Evolutionary conservation across 2,113 vertebrate species (phyloP), one percentile per base, ranked within the genome.

Genomic region (Prietella phreatophila): DNA sequence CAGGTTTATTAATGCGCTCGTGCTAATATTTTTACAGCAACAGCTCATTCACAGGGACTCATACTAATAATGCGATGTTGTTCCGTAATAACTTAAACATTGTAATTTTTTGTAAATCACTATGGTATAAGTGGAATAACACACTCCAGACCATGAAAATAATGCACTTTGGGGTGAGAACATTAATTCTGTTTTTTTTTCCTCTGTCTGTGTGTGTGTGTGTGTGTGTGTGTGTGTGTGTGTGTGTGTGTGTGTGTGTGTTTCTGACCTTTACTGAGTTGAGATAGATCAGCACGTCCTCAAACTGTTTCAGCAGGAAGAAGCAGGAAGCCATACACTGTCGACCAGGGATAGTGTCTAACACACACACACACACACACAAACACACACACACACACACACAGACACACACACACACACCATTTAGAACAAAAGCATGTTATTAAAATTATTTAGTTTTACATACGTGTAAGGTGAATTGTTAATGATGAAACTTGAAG

Each of bases 271-370:
- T 99, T 93, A 99, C 96, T 39, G 98, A 99, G 94, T 99, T 97
- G 90, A 99, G 97, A 94, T 99, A 99, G 88, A 98, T 96, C 89
- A 99, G 95, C 76, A 99, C 98, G 88, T 99, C 98, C 91, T 96
- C 96, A 96, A 99, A 99, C 87, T 98, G 96, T 86, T 94, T 97
- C 85, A 98, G 94, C 86, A 99, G 96, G 93, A 99, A 99, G 94
- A 98, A 99, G 91, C 96, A 98, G 80, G 98, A 97, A 60, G 98
- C 97, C 98, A 99, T 99, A 91, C 98, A 99, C 91, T 98, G 98
- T 88, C 98, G 95, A 50, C 98, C 98, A 27, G 98, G 97, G 91
- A 99, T 97, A 30, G 98, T 99, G 93, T 99, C 98, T 99, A 93
- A 91, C 93, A 94, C 69, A 73, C 92, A 91, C 36, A 89, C 30